Evolutionary conservation across 2,113 vertebrate species (phyloP), one percentile per base, ranked within the genome.

Genomic region (Todiramphus chloris): DNA sequence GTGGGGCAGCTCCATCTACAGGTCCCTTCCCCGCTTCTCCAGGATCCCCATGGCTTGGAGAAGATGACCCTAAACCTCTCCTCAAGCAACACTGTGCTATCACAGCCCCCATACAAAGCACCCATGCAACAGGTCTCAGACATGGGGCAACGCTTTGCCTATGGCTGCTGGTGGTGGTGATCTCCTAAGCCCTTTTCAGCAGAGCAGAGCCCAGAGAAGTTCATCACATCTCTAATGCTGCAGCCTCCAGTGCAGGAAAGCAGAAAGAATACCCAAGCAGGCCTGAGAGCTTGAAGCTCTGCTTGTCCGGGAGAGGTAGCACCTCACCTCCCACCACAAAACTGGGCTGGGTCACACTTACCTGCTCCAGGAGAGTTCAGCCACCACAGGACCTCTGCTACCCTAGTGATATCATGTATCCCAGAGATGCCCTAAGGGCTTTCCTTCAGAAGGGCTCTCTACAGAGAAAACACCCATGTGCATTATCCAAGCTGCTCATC

Each of bases 321-420:
- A 74, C n/a, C 13, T 73, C n/a, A 56, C 13, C 28, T 84, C 58
- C 33, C 39, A 69, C 13, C 50, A 56, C 15, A 51, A 30, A 84
- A 41, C 41, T 58, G 20, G 16, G 18, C 58, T 72, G 46, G n/a
- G n/a, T 68, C 48, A 64, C 43, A 72, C 90, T 50, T 77, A 89
- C 51, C 62, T 68, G 37, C 46, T 79, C 41, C 56, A 41, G 44
- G 27, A 85, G 8, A 53, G 16, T 19, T 75, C 51, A 63, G 64
- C 18, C 70, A 75, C 11, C 3, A 23, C 1, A 0, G 66, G 46
- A 78, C 24, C 31, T 70, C 51, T 82, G 37, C 3, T 9, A 21
- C 6, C 4, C 5, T 6, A 27, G 23, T 1, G 25, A n/a, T 35
- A 67, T 16, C 21, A 5, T 0, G 1, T 3, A 35, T 10, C 12